Conservation (phyloP, 2,888 invertebrate genomes). For the Ommatoiulus sabulosus region DNA sequence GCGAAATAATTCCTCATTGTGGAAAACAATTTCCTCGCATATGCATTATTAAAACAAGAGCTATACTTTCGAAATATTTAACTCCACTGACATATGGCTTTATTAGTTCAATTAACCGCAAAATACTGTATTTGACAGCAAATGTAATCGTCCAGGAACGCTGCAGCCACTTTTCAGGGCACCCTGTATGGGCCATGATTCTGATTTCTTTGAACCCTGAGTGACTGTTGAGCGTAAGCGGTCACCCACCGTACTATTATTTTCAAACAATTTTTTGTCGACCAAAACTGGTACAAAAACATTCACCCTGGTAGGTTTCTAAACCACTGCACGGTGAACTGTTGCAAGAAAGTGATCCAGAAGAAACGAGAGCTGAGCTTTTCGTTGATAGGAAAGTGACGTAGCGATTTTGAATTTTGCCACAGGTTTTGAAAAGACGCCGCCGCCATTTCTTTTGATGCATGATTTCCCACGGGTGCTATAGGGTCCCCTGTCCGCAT, state of each 20-base stretch:
- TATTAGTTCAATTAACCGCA: too few relatives aligned
- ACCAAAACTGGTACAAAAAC: conserved; percentile 27
- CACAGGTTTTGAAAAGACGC: conserved; percentile 37
- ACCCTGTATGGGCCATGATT: neutral
- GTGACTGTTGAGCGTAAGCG: neutral
- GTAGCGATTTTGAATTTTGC: conserved; percentile 52
- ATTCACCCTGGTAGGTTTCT: conserved; percentile 43
- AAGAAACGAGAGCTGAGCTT: conserved; percentile 34
- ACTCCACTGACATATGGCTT: too few relatives aligned
- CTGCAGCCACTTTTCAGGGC: too few relatives aligned
- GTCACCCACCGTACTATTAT: conserved; percentile 43
- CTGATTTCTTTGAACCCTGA: neutral
- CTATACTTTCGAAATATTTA: too few relatives aligned
- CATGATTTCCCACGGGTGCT: conserved; percentile 50
- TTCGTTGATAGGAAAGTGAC: conserved; percentile 45
- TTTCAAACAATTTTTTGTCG: conserved; percentile 3
- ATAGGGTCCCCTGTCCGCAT: conserved; percentile 49
- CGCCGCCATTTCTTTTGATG: conserved; percentile 53
- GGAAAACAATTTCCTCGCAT: too few relatives aligned
- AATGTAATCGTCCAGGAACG: too few relatives aligned
- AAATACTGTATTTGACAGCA: too few relatives aligned
- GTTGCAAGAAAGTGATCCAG: conserved; percentile 39
- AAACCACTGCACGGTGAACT: conserved; percentile 39
- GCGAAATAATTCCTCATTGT: too few relatives aligned
- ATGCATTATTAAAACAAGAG: too few relatives aligned